phyloP scores from a whole-genome alignment of 2,797 vertebrate genomes.

The Moxostoma hubbsi region DNA sequence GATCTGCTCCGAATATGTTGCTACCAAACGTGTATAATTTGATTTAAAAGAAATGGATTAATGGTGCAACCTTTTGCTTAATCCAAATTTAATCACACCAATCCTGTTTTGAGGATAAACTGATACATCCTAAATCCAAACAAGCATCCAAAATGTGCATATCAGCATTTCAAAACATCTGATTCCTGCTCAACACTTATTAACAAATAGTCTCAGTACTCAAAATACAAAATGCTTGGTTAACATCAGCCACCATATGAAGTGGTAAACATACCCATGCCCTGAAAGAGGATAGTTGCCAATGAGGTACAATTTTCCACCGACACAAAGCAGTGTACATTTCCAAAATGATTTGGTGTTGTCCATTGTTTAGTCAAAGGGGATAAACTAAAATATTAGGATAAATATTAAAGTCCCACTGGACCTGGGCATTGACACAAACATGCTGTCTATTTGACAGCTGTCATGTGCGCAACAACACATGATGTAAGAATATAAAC shows the following conservation, averaged over 20 bases:
- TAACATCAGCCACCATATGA: neutral
- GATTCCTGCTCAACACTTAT: neutral
- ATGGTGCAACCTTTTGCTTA: slow-evolving; percentile 2
- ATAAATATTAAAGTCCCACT: neutral
- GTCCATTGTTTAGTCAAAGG: slow-evolving; percentile 1
- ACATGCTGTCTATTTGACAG: neutral
- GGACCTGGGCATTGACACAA: neutral
- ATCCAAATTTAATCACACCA: slow-evolving; percentile 14
- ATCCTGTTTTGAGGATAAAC: slow-evolving; percentile 4
- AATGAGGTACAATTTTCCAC: slow-evolving; percentile 34
- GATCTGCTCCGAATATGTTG: slow-evolving; percentile 40
- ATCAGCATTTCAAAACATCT: neutral
- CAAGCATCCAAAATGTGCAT: neutral
- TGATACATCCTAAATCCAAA: neutral
- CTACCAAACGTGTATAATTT: slow-evolving; percentile 14
- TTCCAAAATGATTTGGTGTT: slow-evolving; percentile 23
- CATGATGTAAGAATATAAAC: slow-evolving; percentile 5
- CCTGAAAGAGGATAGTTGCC: slow-evolving; percentile 14
- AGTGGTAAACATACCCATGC: slow-evolving; percentile 24
- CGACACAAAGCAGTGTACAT: slow-evolving; percentile 29
- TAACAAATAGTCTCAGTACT: neutral
- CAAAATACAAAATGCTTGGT: neutral
- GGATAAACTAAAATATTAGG: neutral
- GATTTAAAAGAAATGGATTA: neutral
- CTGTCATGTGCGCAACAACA: neutral